Evolutionary conservation across 2,888 invertebrate genomes (phyloP).

Genomic region (Ochropleura plecta): DNA sequence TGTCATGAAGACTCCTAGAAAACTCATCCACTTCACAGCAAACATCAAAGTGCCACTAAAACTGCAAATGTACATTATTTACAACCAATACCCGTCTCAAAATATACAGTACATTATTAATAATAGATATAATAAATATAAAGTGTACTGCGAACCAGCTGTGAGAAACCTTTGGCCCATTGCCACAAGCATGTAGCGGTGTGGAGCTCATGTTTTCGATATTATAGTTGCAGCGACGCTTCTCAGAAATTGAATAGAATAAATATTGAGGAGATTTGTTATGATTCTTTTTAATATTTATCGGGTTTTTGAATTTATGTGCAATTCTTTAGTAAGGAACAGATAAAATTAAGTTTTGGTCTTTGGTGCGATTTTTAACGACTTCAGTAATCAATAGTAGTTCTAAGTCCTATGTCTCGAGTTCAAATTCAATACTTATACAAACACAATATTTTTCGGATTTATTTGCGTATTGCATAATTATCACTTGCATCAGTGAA

Average conservation of each 20-base stretch:
- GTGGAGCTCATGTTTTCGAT: slow-evolving; percentile 74
- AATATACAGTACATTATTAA: slow-evolving; percentile 72
- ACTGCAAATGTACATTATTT: slow-evolving; percentile 52
- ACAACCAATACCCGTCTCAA: slow-evolving; percentile 52
- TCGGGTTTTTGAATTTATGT: slow-evolving; percentile 41
- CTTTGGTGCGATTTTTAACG: neutral
- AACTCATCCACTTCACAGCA: slow-evolving; percentile 7
- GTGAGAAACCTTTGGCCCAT: slow-evolving; percentile 77
- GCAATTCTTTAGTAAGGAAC: neutral
- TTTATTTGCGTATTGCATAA: too few species aligned
- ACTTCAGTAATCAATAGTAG: neutral
- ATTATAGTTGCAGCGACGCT: slow-evolving; percentile 58
- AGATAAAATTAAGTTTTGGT: neutral
- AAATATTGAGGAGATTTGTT: slow-evolving; percentile 56
- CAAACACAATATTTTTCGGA: too few species aligned
- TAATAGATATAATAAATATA: slow-evolving; percentile 71
- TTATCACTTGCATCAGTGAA: too few species aligned
- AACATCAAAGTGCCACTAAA: slow-evolving; percentile 21
- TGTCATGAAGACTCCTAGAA: slow-evolving; percentile 11
- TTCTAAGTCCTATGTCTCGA: too few species aligned
- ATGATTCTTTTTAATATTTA: slow-evolving; percentile 52
- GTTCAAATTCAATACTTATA: too few species aligned
- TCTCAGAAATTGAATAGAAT: slow-evolving; percentile 66
- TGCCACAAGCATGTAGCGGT: slow-evolving; percentile 83
- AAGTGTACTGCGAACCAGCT: slow-evolving; percentile 69